phyloP scores from a whole-genome alignment of 2,888 invertebrate species.

The Meandrusa payeni region DNA sequence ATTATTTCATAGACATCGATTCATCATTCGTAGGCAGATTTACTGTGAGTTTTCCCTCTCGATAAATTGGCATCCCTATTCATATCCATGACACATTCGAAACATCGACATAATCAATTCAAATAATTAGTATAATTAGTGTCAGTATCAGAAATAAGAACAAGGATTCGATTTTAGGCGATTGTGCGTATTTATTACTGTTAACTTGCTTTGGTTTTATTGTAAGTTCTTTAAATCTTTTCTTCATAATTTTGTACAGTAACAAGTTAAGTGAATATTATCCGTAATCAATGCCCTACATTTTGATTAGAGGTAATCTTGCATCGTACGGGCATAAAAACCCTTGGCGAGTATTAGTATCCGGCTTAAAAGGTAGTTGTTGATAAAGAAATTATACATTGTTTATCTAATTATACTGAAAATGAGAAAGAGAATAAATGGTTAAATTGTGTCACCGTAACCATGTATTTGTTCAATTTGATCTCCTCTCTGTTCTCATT shows the following conservation, averaged over 20 bases:
- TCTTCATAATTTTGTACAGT: constrained; percentile 1
- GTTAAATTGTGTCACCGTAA: constrained; percentile 5
- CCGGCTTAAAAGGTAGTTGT: constrained; percentile 89
- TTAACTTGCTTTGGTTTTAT: constrained; percentile 11
- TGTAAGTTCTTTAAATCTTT: constrained; percentile 18
- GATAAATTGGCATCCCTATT: too few species aligned
- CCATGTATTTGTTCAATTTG: constrained; percentile 17
- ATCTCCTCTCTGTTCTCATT: constrained; percentile 23
- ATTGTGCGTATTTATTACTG: constrained; percentile 14
- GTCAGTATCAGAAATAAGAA: too few species aligned
- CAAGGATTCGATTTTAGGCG: too few species aligned
- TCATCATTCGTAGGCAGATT: too few species aligned
- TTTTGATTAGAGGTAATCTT: constrained; percentile 93
- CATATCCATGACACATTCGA: too few species aligned
- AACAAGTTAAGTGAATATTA: constrained; percentile 23
- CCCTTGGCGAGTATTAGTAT: constrained; percentile 93
- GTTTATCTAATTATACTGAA: constrained; percentile 29
- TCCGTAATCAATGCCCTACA: constrained; percentile 90
- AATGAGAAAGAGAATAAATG: constrained; percentile 34
- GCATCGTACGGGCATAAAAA: constrained; percentile 92
- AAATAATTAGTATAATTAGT: too few species aligned
- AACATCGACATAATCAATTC: too few species aligned
- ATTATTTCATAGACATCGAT: too few species aligned
- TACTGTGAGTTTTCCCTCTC: too few species aligned
- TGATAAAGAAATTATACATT: constrained; percentile 33